Percentiles rank a stretch among this genome's conserved stretches.
Evolutionary conservation across 1,140 invertebrate species (phyloP).

Genomic region (Tetramorium simillimum): DNA sequence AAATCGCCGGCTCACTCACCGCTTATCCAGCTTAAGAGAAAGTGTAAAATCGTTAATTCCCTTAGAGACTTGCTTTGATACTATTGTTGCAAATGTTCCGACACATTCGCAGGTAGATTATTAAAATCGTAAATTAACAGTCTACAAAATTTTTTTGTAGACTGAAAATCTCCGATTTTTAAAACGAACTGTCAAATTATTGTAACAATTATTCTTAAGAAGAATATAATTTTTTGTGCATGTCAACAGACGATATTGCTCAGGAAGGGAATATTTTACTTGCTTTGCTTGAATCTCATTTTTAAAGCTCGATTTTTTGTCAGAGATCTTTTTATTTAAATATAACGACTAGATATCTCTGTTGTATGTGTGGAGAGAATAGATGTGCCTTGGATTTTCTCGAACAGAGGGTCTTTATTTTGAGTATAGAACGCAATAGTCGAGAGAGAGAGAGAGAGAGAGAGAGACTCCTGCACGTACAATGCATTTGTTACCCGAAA

Average conservation of each 20-base stretch:
- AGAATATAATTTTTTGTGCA: not conserved
- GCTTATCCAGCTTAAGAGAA: constrained; percentile 12
- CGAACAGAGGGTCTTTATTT: not conserved
- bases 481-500: constrained; percentile 4
- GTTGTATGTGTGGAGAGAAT: not conserved
- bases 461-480: not conserved
- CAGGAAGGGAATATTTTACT: not conserved
- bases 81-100: not conserved
- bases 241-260: not conserved
- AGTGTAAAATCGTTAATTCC: constrained; percentile 12
- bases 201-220: not conserved
- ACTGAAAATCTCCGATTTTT: not conserved
- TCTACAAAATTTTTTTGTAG: not conserved
- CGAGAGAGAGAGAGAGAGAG: not conserved
- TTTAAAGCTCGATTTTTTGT: not conserved
- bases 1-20: constrained; percentile 29
- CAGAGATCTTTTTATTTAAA: not conserved
- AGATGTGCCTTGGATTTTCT: not conserved
- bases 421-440: not conserved
- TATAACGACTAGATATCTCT: not conserved
- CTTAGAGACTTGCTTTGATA: not conserved
- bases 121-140: constrained; percentile 21
- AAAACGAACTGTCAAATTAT: not conserved
- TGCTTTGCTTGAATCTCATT: not conserved
- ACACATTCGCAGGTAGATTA: not conserved